phyloP scores from a whole-genome alignment of 2,113 vertebrate species.

The Pteruthius melanotis region DNA sequence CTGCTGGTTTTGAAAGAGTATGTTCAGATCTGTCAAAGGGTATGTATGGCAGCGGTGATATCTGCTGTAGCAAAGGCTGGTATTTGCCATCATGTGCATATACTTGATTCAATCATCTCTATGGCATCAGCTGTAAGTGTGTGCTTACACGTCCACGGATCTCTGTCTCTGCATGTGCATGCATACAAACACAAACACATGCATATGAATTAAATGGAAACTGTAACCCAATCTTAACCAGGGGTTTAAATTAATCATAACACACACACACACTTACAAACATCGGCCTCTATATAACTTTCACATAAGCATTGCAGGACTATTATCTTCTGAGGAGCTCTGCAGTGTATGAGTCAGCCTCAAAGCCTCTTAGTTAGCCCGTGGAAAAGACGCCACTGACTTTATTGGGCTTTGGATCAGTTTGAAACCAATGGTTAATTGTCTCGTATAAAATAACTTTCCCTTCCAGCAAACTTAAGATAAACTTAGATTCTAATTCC shows the following conservation, averaged over 20 bases:
- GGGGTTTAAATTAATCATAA: slow-evolving; percentile 10
- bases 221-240: background rate
- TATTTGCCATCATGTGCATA: background rate
- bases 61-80: background rate
- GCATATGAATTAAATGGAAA: slow-evolving; percentile 34
- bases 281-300: slow-evolving; percentile 45
- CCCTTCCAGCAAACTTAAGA: slow-evolving; percentile 51
- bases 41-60: background rate
- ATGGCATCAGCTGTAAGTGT: background rate
- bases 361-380: background rate
- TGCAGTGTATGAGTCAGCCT: slow-evolving; percentile 21
- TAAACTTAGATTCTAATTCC: slow-evolving; percentile 56
- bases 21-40: background rate
- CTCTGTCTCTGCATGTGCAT: background rate
- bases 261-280: background rate
- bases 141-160: background rate
- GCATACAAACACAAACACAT: background rate
- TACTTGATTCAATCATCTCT: background rate
- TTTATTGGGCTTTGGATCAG: slow-evolving; percentile 47
- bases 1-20: slow-evolving; percentile 10
- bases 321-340: slow-evolving; percentile 32
- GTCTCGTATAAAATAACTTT: slow-evolving; percentile 42
- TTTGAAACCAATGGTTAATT: slow-evolving; percentile 37
- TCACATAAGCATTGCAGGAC: background rate
- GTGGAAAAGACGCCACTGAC: slow-evolving; percentile 30